A percentile compares a stretch with the other conserved stretches of the same genome.
These are phyloP conservation scores for Eptatretus burgeri DNA, from an alignment of 2,113 vertebrate genomes.

Conservation along the genomic window DNA sequence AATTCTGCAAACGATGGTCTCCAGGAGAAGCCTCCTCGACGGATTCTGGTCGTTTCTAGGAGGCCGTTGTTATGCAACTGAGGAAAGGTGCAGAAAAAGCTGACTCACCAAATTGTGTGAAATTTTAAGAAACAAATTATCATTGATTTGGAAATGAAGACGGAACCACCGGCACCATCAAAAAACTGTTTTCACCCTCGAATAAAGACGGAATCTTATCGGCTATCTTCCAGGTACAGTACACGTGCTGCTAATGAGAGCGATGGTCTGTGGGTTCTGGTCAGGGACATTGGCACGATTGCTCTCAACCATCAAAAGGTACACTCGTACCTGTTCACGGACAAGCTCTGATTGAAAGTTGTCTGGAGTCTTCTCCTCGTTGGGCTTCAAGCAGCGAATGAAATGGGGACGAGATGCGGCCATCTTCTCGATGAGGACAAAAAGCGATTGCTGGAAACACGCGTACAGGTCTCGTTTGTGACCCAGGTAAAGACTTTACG, in stretches of 20 bases:
- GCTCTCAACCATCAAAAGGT: background rate
- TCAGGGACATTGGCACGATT: too few relatives aligned
- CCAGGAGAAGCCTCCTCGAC: constrained; percentile 29
- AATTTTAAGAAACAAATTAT: too few relatives aligned
- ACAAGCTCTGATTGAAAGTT: constrained; percentile 19
- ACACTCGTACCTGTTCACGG: constrained; percentile 20
- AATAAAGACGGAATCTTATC: too few relatives aligned
- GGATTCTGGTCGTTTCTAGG: constrained; percentile 27
- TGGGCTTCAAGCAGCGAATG: constrained; percentile 30
- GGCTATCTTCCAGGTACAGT: too few relatives aligned
- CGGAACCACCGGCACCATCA: too few relatives aligned
- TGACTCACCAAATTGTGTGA: too few relatives aligned
- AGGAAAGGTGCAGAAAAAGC: background rate
- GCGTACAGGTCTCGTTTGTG: background rate
- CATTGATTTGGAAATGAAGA: too few relatives aligned
- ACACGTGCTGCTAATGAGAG: too few relatives aligned
- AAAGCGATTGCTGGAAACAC: constrained; percentile 21
- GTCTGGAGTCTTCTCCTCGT: constrained; percentile 18
- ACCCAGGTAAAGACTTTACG: too few relatives aligned
- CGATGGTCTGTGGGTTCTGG: too few relatives aligned
- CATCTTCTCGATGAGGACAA: constrained; percentile 28
- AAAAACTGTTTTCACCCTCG: too few relatives aligned
- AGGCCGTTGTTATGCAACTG: constrained; percentile 28
- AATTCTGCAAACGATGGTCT: constrained; percentile 27
- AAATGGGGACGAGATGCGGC: constrained; percentile 25